These are phyloP conservation scores for Acropora tenuis DNA, from an alignment of 64 coral and sea anemone genomes.

Conservation along the genomic window DNA sequence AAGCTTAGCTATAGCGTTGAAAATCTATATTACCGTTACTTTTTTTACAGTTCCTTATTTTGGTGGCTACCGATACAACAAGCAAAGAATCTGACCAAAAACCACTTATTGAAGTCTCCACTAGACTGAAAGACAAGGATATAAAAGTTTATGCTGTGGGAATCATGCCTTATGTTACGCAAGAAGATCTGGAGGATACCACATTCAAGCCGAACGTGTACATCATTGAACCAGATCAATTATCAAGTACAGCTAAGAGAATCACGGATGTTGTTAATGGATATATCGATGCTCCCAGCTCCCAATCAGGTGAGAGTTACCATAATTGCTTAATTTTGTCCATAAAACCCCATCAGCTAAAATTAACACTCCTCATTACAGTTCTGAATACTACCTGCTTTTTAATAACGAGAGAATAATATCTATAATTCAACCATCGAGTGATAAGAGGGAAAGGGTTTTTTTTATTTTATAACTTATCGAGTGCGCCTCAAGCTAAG, in stretches of 20 bases:
- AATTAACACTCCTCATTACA: no score
- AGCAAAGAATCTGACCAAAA: neutral
- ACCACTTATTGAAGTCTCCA: conserved; percentile 2
- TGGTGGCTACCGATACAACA: conserved; percentile 10
- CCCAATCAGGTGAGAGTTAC: conserved; percentile 13
- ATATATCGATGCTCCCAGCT: conserved; percentile 34
- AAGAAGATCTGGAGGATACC: conserved; percentile 40
- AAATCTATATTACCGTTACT: neutral
- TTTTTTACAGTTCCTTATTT: conserved; percentile 43
- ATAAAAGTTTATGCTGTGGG: conserved; percentile 38
- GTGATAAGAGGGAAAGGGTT: no score
- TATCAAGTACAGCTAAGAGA: neutral
- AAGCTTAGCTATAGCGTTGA: neutral
- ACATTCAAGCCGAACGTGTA: conserved; percentile 51
- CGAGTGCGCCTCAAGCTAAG: no score
- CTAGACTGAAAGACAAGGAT: conserved; percentile 24
- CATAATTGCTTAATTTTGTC: neutral
- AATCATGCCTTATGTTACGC: conserved; percentile 14
- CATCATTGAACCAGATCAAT: neutral
- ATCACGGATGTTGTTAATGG: conserved; percentile 38
- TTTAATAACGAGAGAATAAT: no score
- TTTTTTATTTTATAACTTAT: no score
- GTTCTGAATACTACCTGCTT: no score
- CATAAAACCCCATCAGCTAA: no score
- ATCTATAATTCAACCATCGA: no score